A percentile compares a stretch with the other conserved stretches of the same genome.
phyloP scores from a whole-genome alignment of 30 jellyfish, hydroid and myxozoan species.

The Aurelia sp. region DNA sequence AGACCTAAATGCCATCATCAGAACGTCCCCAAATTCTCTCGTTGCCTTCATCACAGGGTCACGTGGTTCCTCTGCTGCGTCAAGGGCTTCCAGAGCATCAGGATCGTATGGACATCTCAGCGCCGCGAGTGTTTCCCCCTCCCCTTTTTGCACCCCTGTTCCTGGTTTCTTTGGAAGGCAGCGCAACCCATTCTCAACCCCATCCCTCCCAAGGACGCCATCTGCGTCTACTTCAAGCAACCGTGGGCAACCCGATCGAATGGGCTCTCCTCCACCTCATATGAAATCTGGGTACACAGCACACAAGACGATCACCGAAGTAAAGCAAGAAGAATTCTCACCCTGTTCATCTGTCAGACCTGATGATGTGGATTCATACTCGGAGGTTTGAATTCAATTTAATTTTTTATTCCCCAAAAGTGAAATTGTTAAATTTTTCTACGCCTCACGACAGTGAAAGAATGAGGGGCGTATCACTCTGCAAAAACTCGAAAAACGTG shows the following conservation, averaged over 20 bases:
- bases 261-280: conserved; percentile 20
- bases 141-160: conserved; percentile 76
- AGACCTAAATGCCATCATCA: conserved; percentile 81
- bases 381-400: conserved; percentile 24
- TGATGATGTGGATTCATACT: conserved; percentile 38
- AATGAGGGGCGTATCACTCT: no score
- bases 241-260: conserved; percentile 30
- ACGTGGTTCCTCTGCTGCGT: conserved; percentile 93
- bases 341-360: conserved; percentile 49
- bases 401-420: background rate
- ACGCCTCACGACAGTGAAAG: no score
- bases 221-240: conserved; percentile 40
- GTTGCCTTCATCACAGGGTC: conserved; percentile 86
- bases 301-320: conserved; percentile 24
- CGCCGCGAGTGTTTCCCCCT: conserved; percentile 83
- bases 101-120: conserved; percentile 96
- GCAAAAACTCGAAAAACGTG: no score
- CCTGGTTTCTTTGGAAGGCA: conserved; percentile 61
- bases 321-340: conserved; percentile 53
- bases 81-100: conserved; percentile 80
- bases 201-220: conserved; percentile 82
- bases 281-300: conserved; percentile 5
- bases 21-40: conserved; percentile 94
- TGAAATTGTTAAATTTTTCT: no score
- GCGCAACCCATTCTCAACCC: conserved; percentile 81